Conservation (phyloP, 1,140 invertebrate species). For the Solenopsis fugax region DNA sequence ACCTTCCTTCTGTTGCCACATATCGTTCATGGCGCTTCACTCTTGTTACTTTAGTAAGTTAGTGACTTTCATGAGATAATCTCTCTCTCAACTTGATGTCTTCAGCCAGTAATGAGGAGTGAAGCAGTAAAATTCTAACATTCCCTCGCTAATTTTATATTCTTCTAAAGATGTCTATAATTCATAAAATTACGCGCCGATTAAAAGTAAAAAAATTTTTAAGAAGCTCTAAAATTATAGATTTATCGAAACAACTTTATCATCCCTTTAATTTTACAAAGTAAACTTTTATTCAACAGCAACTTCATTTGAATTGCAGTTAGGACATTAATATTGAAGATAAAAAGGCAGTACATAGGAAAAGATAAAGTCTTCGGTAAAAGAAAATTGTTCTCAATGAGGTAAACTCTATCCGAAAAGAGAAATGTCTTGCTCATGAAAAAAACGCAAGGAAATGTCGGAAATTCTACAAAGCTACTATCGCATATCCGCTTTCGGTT, state of each 20-base stretch:
- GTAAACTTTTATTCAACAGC: background rate
- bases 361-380: background rate
- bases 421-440: background rate
- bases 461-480: constrained; percentile 6
- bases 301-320: background rate
- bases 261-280: background rate
- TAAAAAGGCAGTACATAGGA: background rate
- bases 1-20: background rate
- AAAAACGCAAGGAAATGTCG: background rate
- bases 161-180: background rate
- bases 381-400: background rate
- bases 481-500: constrained; percentile 31
- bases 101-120: constrained; percentile 22
- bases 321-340: constrained; percentile 5
- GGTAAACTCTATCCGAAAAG: background rate
- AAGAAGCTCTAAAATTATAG: background rate
- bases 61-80: background rate
- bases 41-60: constrained; percentile 23
- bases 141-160: background rate
- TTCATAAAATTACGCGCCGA: background rate
- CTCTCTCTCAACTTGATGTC: background rate
- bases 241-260: background rate
- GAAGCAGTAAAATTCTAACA: constrained; percentile 11
- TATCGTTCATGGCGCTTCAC: background rate
- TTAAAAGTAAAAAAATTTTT: background rate